phyloP scores from a whole-genome alignment of 2,888 invertebrate genomes.

The Caenorhabditis macrosperma region DNA sequence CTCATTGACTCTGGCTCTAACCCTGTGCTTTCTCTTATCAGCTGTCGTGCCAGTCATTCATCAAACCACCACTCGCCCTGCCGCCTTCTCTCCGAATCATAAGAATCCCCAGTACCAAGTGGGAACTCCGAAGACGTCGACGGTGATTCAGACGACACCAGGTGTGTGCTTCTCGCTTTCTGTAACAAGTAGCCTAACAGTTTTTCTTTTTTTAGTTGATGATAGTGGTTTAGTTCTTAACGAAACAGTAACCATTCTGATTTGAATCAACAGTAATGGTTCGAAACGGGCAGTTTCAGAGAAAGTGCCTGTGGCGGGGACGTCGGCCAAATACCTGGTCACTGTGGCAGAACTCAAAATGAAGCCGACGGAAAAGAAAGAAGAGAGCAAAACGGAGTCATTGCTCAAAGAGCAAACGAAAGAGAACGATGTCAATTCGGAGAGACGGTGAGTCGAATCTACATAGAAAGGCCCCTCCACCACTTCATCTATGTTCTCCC shows the following conservation, averaged over 20 bases:
- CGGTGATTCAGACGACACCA: slow-evolving; percentile 50
- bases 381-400: slow-evolving; percentile 46
- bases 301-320: slow-evolving; percentile 44
- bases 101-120: slow-evolving; percentile 58
- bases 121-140: slow-evolving; percentile 43
- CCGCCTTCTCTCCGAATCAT: slow-evolving; percentile 45
- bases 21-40: slow-evolving; percentile 35
- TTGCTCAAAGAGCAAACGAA: slow-evolving; percentile 50
- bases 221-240: neutral
- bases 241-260: neutral
- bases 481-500: slow-evolving; percentile 4
- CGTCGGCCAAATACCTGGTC: slow-evolving; percentile 65
- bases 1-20: slow-evolving; percentile 15
- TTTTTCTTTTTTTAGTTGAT: neutral
- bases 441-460: slow-evolving; percentile 36
- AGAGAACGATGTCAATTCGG: slow-evolving; percentile 36
- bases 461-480: neutral
- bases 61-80: slow-evolving; percentile 35
- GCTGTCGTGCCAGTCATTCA: slow-evolving; percentile 54
- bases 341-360: slow-evolving; percentile 67
- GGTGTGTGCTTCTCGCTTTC: slow-evolving; percentile 40
- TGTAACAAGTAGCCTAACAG: neutral
- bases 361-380: slow-evolving; percentile 46
- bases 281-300: slow-evolving; percentile 34
- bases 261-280: neutral